These are phyloP conservation scores for Atractosteus spatula DNA, from an alignment of 2,113 vertebrate genomes.

Conservation along the genomic window DNA sequence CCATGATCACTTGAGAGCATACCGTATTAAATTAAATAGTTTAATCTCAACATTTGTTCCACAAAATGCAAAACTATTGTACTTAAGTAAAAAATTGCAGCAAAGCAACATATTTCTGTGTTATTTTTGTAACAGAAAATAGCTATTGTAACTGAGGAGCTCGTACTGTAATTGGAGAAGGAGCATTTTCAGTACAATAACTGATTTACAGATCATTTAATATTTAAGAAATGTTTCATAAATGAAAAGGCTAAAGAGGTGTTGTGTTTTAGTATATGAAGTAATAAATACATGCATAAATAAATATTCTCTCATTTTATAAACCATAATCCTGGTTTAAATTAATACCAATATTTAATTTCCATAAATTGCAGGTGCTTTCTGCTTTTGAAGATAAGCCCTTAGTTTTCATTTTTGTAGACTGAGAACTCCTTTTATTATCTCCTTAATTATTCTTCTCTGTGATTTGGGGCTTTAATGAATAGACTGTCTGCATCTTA, in stretches of 20 bases:
- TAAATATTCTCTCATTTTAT: slow-evolving; percentile 24
- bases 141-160: too few species aligned
- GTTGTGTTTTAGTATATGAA: not conserved
- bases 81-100: too few species aligned
- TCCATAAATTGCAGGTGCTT: slow-evolving; percentile 53
- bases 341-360: slow-evolving; percentile 50
- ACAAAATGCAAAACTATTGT: too few species aligned
- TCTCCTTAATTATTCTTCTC: slow-evolving; percentile 64
- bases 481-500: slow-evolving; percentile 52
- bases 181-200: too few species aligned
- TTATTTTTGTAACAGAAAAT: too few species aligned
- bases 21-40: too few species aligned
- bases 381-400: slow-evolving; percentile 57
- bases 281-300: not conserved
- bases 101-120: too few species aligned
- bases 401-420: slow-evolving; percentile 52
- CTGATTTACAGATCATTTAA: too few species aligned
- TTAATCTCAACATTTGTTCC: too few species aligned
- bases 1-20: too few species aligned
- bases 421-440: slow-evolving; percentile 60
- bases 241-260: not conserved
- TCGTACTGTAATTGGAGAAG: too few species aligned
- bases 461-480: slow-evolving; percentile 57
- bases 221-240: not conserved
- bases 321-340: slow-evolving; percentile 39